These are phyloP conservation scores for Boloria euphrosyne DNA, from an alignment of 2,888 invertebrate genomes.

Conservation along the genomic window DNA sequence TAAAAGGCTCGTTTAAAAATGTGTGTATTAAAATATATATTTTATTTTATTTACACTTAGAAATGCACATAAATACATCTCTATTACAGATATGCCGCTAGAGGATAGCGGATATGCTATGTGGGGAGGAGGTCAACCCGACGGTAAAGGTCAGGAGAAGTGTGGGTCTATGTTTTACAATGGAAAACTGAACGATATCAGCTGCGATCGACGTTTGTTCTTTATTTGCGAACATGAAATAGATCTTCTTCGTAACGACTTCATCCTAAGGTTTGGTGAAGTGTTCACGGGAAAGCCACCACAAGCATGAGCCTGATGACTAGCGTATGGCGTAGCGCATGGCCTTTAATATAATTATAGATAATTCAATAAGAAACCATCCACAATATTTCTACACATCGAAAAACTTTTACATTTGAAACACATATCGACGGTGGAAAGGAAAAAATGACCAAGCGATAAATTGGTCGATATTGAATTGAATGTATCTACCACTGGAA, in stretches of 20 bases:
- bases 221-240: slow-evolving; percentile 70
- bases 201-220: slow-evolving; percentile 53
- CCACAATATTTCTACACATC: too few species aligned
- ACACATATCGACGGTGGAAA: too few species aligned
- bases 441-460: too few species aligned
- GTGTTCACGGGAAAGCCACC: slow-evolving; percentile 17
- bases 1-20: too few species aligned
- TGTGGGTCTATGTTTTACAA: slow-evolving; percentile 69
- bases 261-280: slow-evolving; percentile 43
- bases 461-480: too few species aligned
- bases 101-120: slow-evolving; percentile 54
- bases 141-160: slow-evolving; percentile 52
- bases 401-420: too few species aligned
- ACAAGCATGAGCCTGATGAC: slow-evolving; percentile 21
- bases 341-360: not conserved
- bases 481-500: too few species aligned
- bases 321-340: slow-evolving; percentile 11
- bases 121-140: slow-evolving; percentile 63
- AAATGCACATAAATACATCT: not conserved
- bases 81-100: slow-evolving; percentile 51
- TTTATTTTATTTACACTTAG: not conserved
- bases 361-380: too few species aligned
- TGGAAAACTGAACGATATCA: slow-evolving; percentile 60
- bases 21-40: too few species aligned
- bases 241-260: slow-evolving; percentile 30